Percentiles rank a stretch among this genome's conserved stretches.
These are phyloP conservation scores for Eupithecia tripunctaria DNA, from an alignment of 2,888 invertebrate genomes.

Conservation along the genomic window DNA sequence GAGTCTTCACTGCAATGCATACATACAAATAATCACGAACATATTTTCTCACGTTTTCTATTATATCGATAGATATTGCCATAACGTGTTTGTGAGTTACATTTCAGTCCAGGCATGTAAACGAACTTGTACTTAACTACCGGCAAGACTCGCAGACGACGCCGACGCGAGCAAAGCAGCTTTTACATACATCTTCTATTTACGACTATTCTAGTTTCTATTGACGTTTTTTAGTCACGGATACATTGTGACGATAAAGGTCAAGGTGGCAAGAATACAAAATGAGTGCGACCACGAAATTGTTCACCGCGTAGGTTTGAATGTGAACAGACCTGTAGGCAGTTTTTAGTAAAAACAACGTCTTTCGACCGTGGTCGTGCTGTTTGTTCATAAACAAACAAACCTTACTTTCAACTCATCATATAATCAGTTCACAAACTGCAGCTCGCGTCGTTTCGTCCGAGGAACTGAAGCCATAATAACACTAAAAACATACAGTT, in stretches of 20 bases:
- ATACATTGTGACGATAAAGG: neutral
- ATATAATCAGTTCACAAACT: neutral
- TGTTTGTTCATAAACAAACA: neutral
- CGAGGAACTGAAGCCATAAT: conserved; percentile 28
- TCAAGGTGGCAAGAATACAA: neutral
- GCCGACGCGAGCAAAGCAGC: neutral
- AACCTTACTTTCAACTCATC: neutral
- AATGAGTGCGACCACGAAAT: neutral
- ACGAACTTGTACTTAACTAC: neutral
- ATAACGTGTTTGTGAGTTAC: neutral
- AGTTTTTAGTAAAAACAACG: neutral
- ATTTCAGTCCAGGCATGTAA: neutral
- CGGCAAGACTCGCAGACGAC: conserved; percentile 1
- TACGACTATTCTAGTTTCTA: no score
- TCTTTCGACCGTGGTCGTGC: neutral
- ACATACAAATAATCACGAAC: no score
- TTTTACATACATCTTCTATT: neutral
- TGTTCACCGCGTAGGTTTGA: neutral
- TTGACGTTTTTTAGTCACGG: neutral
- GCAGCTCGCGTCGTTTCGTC: conserved; percentile 13
- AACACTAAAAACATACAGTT: conserved; percentile 24
- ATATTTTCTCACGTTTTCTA: no score
- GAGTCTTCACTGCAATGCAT: no score
- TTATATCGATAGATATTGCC: neutral
- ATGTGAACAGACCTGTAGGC: neutral